Evolutionary conservation across 2,888 invertebrate genomes (phyloP).

Genomic region (Digitonthophagus gazella): DNA sequence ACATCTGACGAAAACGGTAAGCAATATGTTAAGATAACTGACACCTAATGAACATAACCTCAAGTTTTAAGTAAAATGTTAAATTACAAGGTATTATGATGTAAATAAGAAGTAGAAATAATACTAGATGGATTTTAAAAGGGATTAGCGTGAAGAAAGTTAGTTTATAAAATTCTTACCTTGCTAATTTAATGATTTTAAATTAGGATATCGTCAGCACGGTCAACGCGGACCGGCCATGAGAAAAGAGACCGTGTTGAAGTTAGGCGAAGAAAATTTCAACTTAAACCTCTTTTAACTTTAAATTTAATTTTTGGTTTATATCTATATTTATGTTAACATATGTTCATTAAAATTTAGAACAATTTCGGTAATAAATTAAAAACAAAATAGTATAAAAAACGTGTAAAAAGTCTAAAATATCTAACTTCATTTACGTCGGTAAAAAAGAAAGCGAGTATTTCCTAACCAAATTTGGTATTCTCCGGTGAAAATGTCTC

Average conservation of each 20-base stretch:
- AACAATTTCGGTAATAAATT: background rate
- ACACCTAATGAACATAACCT: constrained; percentile 17
- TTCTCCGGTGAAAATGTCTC: constrained; percentile 37
- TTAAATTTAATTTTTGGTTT: background rate
- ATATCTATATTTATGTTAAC: background rate
- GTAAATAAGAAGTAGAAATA: background rate
- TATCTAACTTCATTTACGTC: constrained; percentile 2
- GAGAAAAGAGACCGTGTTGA: constrained; percentile 37
- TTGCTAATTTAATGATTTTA: constrained; percentile 13
- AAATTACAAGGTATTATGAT: too few relatives aligned
- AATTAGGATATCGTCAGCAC: constrained; percentile 14
- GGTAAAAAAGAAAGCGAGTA: background rate
- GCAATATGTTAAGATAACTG: constrained; percentile 7
- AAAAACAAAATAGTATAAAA: background rate
- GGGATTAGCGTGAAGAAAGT: background rate
- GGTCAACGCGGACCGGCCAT: constrained; percentile 38
- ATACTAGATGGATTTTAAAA: background rate
- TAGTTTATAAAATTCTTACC: constrained; percentile 10
- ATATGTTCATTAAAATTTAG: background rate
- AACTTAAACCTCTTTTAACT: background rate
- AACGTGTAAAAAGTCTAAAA: background rate
- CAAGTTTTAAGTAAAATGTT: too few relatives aligned
- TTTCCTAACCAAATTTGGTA: constrained; percentile 10
- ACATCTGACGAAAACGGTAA: constrained; percentile 54
- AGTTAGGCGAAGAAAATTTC: constrained; percentile 16